Conservation (phyloP, 2,113 vertebrate species). For the Cyprinus carpio region DNA sequence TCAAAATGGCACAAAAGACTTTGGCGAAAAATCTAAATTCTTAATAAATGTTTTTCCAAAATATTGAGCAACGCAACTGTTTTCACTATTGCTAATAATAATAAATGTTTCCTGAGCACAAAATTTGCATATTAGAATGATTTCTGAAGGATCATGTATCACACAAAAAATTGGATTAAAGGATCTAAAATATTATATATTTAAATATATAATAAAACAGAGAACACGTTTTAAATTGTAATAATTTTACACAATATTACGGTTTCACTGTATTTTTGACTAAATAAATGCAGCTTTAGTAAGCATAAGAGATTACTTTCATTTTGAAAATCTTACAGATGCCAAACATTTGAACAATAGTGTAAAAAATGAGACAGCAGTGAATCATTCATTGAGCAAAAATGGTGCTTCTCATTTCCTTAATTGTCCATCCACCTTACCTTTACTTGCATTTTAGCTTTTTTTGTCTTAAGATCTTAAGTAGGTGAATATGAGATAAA, state of each 20-base stretch:
- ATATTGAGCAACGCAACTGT: neutral
- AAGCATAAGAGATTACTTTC: neutral
- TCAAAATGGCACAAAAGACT: no score
- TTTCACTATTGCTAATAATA: neutral
- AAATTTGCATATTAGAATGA: neutral
- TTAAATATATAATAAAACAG: neutral
- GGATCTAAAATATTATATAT: neutral
- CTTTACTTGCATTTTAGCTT: neutral
- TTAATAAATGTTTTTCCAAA: neutral
- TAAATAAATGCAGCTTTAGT: neutral
- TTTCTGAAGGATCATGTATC: neutral
- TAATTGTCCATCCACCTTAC: neutral
- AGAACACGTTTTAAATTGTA: neutral
- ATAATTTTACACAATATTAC: neutral
- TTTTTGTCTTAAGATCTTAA: neutral
- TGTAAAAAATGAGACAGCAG: conserved; percentile 1
- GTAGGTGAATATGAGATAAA: neutral
- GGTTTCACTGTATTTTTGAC: neutral
- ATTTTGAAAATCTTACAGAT: neutral
- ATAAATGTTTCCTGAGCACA: neutral
- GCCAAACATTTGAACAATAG: neutral
- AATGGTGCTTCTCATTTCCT: neutral
- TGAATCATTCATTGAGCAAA: conserved; percentile 3
- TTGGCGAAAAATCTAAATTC: no score
- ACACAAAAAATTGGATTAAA: neutral